These are phyloP conservation scores for Heliothis subflexa DNA, from an alignment of 1,140 invertebrate genomes.

Conservation along the genomic window DNA sequence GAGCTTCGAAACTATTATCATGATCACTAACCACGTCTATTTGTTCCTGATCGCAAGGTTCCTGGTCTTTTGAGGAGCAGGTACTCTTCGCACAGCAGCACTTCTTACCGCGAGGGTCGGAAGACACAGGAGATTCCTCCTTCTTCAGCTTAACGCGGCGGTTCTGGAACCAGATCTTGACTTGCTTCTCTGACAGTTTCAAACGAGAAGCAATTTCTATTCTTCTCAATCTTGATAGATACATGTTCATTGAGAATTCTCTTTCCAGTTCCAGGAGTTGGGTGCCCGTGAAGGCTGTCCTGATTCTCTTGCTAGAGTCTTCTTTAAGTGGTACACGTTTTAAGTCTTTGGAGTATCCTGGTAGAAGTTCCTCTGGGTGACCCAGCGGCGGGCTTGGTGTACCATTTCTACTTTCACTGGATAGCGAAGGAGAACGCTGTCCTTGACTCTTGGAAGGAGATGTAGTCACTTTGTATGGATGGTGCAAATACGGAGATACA, in stretches of 20 bases:
- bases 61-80: conserved; percentile 63
- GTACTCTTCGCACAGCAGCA: conserved; percentile 75
- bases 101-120: conserved; percentile 68
- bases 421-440: conserved; percentile 75
- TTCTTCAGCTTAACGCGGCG: conserved; percentile 97
- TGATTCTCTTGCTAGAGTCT: conserved; percentile 91
- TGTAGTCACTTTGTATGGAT: conserved; percentile 80
- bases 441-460: conserved; percentile 80
- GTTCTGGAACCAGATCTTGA: conserved; percentile 98
- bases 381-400: conserved; percentile 87
- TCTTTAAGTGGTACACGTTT: conserved; percentile 81
- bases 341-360: conserved; percentile 77
- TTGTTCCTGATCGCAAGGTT: conserved; percentile 76
- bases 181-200: conserved; percentile 96
- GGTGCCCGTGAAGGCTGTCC: conserved; percentile 97
- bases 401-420: conserved; percentile 85
- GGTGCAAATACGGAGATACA: conserved; percentile 78
- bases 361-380: conserved; percentile 83
- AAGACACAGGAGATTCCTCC: conserved; percentile 80
- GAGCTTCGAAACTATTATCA: conserved; percentile 69
- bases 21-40: conserved; percentile 82
- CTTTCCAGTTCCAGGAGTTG: conserved; percentile 96
- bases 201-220: conserved; percentile 97
- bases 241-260: conserved; percentile 96
- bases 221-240: conserved; percentile 94